Conservation (phyloP, 2,797 vertebrate genomes). For the Xiphorhynchus erythropygius region DNA sequence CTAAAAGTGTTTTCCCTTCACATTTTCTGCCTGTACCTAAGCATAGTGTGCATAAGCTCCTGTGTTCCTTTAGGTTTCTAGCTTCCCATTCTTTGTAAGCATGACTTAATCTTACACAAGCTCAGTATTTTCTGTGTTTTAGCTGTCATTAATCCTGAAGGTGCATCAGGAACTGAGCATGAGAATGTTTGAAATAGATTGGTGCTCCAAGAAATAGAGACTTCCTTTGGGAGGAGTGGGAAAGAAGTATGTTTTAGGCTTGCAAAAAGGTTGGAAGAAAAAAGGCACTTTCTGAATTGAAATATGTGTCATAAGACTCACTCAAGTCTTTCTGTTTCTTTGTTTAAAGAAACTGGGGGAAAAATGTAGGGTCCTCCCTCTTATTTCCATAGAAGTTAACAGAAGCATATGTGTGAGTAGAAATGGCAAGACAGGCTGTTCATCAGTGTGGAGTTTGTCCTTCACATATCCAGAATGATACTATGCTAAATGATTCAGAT, state of each 20-base stretch:
- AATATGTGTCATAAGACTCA: not conserved
- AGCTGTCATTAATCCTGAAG: not conserved
- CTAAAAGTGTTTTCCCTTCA: not conserved
- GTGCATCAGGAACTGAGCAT: not conserved
- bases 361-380: accelerated
- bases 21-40: not conserved
- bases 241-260: not conserved
- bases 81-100: not conserved
- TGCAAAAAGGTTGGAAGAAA: not conserved
- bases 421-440: accelerated
- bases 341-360: not conserved
- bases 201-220: not conserved
- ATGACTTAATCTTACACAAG: not conserved
- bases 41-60: not conserved
- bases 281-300: not conserved
- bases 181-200: not conserved
- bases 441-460: not conserved
- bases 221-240: not conserved
- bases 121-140: not conserved
- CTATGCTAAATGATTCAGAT: not conserved
- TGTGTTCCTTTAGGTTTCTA: not conserved
- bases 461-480: not conserved
- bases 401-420: not conserved
- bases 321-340: not conserved
- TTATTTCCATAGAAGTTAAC: not conserved